Evolutionary conservation across 2,797 vertebrate species (phyloP).

Genomic region (Bovichtus variegatus): DNA sequence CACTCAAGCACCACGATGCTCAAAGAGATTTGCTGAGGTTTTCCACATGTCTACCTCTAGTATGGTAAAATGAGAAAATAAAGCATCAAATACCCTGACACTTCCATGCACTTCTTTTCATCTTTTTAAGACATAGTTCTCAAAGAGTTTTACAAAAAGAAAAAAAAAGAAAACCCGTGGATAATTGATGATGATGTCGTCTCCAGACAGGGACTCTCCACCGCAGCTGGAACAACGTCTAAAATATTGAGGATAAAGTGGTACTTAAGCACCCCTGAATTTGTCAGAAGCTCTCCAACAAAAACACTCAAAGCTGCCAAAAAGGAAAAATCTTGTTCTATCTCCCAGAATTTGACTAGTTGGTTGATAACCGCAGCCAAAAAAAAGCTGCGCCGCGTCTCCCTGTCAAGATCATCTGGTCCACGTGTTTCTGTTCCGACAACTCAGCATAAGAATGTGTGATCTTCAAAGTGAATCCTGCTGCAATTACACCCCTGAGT

Average conservation of each 20-base stretch:
- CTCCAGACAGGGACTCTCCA: slow-evolving; percentile 47
- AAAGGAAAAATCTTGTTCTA: slow-evolving; percentile 39
- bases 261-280: slow-evolving; percentile 49
- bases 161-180: slow-evolving; percentile 14
- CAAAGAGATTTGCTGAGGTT: neutral
- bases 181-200: slow-evolving; percentile 55
- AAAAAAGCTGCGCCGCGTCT: slow-evolving; percentile 34
- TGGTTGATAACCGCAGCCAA: slow-evolving; percentile 44
- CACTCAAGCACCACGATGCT: neutral
- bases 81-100: slow-evolving; percentile 27
- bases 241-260: slow-evolving; percentile 60
- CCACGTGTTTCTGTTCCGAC: slow-evolving; percentile 52
- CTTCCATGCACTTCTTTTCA: slow-evolving; percentile 18
- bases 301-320: slow-evolving; percentile 58
- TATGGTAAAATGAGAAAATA: slow-evolving; percentile 25
- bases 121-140: slow-evolving; percentile 32
- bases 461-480: slow-evolving; percentile 70
- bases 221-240: slow-evolving; percentile 44
- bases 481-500: slow-evolving; percentile 49
- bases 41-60: neutral
- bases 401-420: slow-evolving; percentile 51
- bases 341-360: slow-evolving; percentile 44
- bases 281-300: slow-evolving; percentile 64
- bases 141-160: slow-evolving; percentile 20
- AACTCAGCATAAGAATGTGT: slow-evolving; percentile 59